phyloP scores from a whole-genome alignment of 2,797 vertebrate species.

The Malurus leucopterus region DNA sequence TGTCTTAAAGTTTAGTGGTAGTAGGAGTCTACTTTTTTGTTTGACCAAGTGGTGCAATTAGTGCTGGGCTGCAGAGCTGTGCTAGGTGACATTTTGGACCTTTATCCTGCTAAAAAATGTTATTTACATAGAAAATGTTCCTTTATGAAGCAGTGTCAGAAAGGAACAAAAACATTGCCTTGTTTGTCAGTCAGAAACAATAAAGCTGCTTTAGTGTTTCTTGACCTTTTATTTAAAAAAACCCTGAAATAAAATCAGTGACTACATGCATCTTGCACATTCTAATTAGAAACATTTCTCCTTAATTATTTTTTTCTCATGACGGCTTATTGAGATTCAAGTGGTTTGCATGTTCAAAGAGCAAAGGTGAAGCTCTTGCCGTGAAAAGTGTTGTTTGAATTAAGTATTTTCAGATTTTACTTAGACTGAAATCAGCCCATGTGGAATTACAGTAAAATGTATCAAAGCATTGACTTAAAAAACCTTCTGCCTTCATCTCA shows the following conservation, averaged over 20 bases:
- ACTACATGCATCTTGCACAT: not conserved
- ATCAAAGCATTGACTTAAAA: not conserved
- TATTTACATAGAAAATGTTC: not conserved
- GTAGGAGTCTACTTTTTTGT: not conserved
- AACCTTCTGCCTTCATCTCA: not conserved
- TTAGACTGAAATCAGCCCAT: not conserved
- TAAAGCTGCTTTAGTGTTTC: not conserved
- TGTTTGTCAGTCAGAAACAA: not conserved
- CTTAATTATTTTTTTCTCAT: not conserved
- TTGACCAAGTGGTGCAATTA: not conserved
- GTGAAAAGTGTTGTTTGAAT: not conserved
- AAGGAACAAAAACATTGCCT: not conserved
- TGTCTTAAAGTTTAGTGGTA: not conserved
- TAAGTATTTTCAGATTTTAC: not conserved
- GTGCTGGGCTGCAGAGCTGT: not conserved
- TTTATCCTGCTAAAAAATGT: not conserved
- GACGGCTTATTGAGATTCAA: not conserved
- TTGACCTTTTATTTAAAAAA: not conserved
- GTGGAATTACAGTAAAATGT: not conserved
- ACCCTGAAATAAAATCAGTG: not conserved
- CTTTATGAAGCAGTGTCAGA: not conserved
- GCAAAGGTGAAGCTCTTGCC: not conserved
- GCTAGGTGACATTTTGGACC: not conserved
- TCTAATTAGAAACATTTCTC: not conserved
- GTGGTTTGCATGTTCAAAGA: not conserved